Base-by-base conservation (phyloP, 2,113 vertebrate species). In the Vulpes ferrilata region DNA sequence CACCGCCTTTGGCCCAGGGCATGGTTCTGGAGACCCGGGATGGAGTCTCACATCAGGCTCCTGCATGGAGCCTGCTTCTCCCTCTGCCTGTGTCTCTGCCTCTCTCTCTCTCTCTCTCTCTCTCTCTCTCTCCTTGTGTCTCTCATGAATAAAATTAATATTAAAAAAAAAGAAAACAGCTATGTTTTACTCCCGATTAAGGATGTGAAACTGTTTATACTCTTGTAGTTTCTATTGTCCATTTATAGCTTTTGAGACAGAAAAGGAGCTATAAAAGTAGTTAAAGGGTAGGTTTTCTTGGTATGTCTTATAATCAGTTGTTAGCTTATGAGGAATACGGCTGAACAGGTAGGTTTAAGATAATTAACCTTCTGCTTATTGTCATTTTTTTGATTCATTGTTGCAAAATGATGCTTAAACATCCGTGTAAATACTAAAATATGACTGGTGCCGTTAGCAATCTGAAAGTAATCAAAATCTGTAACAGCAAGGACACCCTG, bases 381-480 rank as follows among this genome's bases (percentile, higher is more conserved):
- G 27, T 59, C 53, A 74, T 89, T 53, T 81, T 93, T 11, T 65
- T 57, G 12, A 79, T 81, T 89, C 30, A 64, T 22, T 86, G 10
- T 30, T 85, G 7, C 3, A 86, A 73, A 94, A 65, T 79, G 19
- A 88, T 60, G 32, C 81, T 95, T 96, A 80, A 97, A 83, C 69
- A 95, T 35, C n/a, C 43, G 20, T 27, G 27, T 79, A 13, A 32
- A 67, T 38, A 82, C 57, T 96, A 93, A 96, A 65, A 48, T 57
- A 90, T 64, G 15, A 84, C 17, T 53, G 32, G 19, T 65, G 2
- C 51, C 8, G 9, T 62, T 59, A 78, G 20, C 22, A 83, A 82
- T 57, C 16, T 82, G 86, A 96, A 95, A 90, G 69, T 35, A 89
- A 85, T 80, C 20, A 13, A 86, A 62, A n/a, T 89, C 62, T 95